Base-by-base conservation (phyloP, 2,113 vertebrate species). In the Chaenocephalus aceratus region DNA sequence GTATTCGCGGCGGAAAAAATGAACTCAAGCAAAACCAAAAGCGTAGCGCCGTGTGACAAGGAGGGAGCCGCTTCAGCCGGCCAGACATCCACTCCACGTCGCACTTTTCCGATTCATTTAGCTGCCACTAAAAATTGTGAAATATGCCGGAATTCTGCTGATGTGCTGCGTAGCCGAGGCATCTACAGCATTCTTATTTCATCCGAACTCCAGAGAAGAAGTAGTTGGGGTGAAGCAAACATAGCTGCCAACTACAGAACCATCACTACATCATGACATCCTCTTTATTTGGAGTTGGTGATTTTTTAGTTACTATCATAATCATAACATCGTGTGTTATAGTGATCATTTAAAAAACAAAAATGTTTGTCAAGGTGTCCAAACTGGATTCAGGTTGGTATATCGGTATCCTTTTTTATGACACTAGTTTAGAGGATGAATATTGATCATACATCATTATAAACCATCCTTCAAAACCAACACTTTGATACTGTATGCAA, bases 1-100 rank as follows among this genome's bases (percentile, higher is more conserved):
- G 84, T 66, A 76, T 75, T 66, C 14, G 46, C 52, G 75, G 62
- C 56, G 23, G 64, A 61, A 79, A 30, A 80, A 67, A 85, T 62
- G 15, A 85, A 88, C 76, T 91, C 71, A 84, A 91, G 79, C 84
- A 85, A 88, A 88, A 88, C 86, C 21, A 67, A 87, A 84, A 78
- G 18, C 44, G 34, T 89, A 87, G 65, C 15, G 12, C 62, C 21
- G 58, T 69, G 84, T 86, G 83, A 90, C 88, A 89, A 79, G 63
- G 45, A 67, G 75, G 64, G 70, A 84, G 72, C 53, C 16, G 46
- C 64, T 58, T 49, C 69, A 80, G 76, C 45, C 5, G 63, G 59
- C 67, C 65, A 82, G 63, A 66, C 79, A 13, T 53, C 77, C 30
- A 46, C 44, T 79, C 30, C 21, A 10, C 1, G 21, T 62, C 10